Percentiles rank a stretch among this genome's conserved stretches.
These are phyloP conservation scores for Archilochus colubris DNA, from an alignment of 2,113 vertebrate genomes.

Conservation along the genomic window DNA sequence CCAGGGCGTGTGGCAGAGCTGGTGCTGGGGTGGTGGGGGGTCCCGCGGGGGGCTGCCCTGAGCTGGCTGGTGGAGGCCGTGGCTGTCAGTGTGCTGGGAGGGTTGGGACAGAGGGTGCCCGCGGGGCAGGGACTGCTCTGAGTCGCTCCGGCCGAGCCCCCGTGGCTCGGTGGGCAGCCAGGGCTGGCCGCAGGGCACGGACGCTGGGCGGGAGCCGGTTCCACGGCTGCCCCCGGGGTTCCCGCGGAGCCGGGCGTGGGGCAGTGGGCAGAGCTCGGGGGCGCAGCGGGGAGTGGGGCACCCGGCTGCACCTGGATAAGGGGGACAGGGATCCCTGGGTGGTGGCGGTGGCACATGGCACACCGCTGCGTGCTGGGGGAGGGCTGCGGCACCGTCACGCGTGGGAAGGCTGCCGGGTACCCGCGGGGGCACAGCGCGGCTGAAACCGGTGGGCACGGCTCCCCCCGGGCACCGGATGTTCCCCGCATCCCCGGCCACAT, in stretches of 20 bases:
- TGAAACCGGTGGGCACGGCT: background rate
- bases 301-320: background rate
- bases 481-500: conserved; percentile 49
- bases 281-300: background rate
- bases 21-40: background rate
- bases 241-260: background rate
- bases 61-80: background rate
- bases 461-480: background rate
- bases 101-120: background rate
- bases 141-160: background rate
- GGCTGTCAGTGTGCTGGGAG: background rate
- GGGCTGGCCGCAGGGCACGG: background rate
- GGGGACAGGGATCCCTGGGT: conserved; percentile 53
- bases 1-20: background rate
- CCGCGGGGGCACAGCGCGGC: background rate
- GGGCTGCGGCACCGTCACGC: background rate
- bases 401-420: background rate
- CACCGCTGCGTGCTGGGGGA: background rate
- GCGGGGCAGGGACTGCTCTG: background rate
- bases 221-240: background rate
- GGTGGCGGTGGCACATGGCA: conserved; percentile 9
- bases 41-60: background rate
- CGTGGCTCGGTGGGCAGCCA: fast-evolving
- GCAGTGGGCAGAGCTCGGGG: background rate
- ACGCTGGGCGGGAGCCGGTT: background rate